These are phyloP conservation scores for Platyura marginata DNA, from an alignment of 1,140 invertebrate species.

Conservation along the genomic window DNA sequence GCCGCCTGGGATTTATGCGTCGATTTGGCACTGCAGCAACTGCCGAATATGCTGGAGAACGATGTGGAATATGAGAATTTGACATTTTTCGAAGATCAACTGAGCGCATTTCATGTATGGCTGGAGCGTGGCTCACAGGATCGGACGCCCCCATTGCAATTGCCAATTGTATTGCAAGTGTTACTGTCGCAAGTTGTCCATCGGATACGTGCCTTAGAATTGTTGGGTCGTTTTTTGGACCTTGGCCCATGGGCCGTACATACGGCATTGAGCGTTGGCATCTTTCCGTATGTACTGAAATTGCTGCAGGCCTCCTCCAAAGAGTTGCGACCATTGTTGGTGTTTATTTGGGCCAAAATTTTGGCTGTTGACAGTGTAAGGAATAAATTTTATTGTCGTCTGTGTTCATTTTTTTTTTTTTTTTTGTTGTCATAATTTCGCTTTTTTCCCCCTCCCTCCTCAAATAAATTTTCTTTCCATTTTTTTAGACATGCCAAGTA, in stretches of 20 bases:
- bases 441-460: no score
- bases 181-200: conserved; percentile 94
- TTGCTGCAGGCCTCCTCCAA: conserved; percentile 81
- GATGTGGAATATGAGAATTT: conserved; percentile 53
- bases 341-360: conserved; percentile 99
- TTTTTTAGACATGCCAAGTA: conserved; percentile 67
- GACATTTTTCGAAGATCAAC: conserved; percentile 93
- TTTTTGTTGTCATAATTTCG: no score
- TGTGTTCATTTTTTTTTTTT: no score
- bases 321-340: conserved; percentile 79
- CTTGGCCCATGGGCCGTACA: conserved; percentile 95
- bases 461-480: no score
- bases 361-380: conserved; percentile 86
- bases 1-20: conserved; percentile 94
- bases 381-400: no score
- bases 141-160: conserved; percentile 77
- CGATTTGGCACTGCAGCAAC: conserved; percentile 79
- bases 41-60: conserved; percentile 53
- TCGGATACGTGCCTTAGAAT: conserved; percentile 79
- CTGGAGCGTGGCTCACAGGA: conserved; percentile 57
- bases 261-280: conserved; percentile 88
- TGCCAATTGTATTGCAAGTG: conserved; percentile 96
- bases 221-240: conserved; percentile 89
- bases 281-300: conserved; percentile 97
- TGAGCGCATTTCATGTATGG: conserved; percentile 98